These are phyloP conservation scores for Hymenochirus boettgeri DNA, from an alignment of 2,113 vertebrate species.

Conservation along the genomic window DNA sequence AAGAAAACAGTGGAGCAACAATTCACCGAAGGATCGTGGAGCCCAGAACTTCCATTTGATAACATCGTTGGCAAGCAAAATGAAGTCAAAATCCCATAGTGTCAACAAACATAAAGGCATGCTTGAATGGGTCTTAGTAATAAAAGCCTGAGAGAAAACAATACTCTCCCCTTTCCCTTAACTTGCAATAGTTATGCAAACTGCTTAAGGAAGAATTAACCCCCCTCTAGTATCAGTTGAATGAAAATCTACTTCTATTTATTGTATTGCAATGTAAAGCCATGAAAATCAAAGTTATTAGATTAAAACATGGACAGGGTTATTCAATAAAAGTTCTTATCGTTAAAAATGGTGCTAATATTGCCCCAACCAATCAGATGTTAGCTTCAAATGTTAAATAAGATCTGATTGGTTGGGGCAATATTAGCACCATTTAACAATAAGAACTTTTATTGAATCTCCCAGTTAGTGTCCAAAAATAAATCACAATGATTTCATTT, in stretches of 20 bases:
- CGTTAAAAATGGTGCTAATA: no score
- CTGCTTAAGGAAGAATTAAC: slow-evolving; percentile 47
- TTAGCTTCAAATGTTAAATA: no score
- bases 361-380: no score
- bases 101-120: slow-evolving; percentile 45
- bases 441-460: no score
- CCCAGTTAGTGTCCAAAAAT: no score
- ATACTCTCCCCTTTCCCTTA: slow-evolving; percentile 57
- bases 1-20: slow-evolving; percentile 78
- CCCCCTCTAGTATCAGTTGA: slow-evolving; percentile 16
- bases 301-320: no score
- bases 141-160: slow-evolving; percentile 46
- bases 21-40: slow-evolving; percentile 97
- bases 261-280: not conserved
- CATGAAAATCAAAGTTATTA: not conserved
- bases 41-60: slow-evolving; percentile 95
- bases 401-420: no score
- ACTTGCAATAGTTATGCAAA: slow-evolving; percentile 44
- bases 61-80: slow-evolving; percentile 98
- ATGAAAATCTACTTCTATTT: slow-evolving; percentile 44
- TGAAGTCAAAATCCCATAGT: slow-evolving; percentile 62
- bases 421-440: no score
- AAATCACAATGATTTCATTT: not conserved
- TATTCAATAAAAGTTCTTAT: no score
- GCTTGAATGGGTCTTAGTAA: slow-evolving; percentile 48